Evolutionary conservation across 2,888 invertebrate genomes (phyloP), one percentile per base, ranked within the genome.

Genomic region (Pterostichus niger): DNA sequence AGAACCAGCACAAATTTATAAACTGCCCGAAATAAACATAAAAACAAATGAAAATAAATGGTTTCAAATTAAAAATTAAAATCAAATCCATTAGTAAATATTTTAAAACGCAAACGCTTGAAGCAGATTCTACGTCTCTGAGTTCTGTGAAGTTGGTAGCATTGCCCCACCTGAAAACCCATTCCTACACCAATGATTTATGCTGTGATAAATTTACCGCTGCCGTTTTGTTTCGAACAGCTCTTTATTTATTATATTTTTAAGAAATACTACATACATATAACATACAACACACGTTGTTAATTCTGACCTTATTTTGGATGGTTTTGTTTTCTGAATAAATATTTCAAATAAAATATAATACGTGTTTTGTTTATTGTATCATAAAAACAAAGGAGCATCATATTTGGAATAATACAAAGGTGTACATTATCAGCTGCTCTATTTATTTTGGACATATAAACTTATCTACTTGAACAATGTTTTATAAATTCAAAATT

Each of bases 171-270:
- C 52, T 71, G 71, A 40, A 24, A 40, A 40, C 40, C 40, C 40
- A 6, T 40, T 17, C 15, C 75, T 17, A 75, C 52, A n/a, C 31
- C n/a, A 2, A 75, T 52, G 75, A 75, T 75, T 75, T 75, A 75
- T 49, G 10, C 33, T 17, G 46, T 46, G 17, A 75, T 75, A 75
- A 75, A 75, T 52, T 75, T 49, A 52, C 49, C 17, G 15, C n/a
- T 52, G 33, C 44, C 24, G 46, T 75, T 49, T 75, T 44, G 75
- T 46, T 75, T 75, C 49, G 15, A 75, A 75, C 75, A 49, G 13
- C 4, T 5, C 24, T 75, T 75, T 75, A 75, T 75, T 75, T 75
- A 75, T 75, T 75, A 75, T 49, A 46, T 71, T 71, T 24, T 75
- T 46, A 13, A 75, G 44, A 75, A 35, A 71, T 71, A 71, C 54